Base-by-base conservation (phyloP, 2,113 vertebrate species). In the Tragelaphus strepsiceros region DNA sequence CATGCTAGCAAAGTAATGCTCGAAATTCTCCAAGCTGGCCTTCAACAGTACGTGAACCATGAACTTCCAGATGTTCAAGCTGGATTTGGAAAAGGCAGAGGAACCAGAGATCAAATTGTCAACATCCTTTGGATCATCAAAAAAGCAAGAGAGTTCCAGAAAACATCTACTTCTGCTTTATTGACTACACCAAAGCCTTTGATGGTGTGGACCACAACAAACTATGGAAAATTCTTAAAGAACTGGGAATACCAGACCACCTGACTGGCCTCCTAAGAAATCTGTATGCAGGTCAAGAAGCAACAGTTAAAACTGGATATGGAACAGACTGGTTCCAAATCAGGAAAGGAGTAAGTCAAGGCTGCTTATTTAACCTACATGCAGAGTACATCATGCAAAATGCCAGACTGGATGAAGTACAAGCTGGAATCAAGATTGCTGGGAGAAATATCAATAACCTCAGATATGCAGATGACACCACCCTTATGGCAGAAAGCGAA, bases 331-430 rank as follows among this genome's bases (percentile, higher is more conserved):
- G 67, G 10, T 71, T 71, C 67, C n/a, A 35, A 11, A 12, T 39
- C 9, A n/a, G 19, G 4, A 71, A 71, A 71, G n/a, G 67, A 71
- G 5, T 22, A 71, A 6, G 67, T 39, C 19, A 35, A 71, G n/a
- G 9, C 19, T 12, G 10, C 3, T 71, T 71, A 22, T 71, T 71
- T 35, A 71, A 71, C 67, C 39, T 39, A 71, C 19, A 35, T 71
- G 67, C 67, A 71, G n/a, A 22, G 5, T 71, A 71, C n/a, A 22
- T 71, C 67, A 71, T 12, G 19, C 19, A 10, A 35, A 71, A 71
- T 71, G 67, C n/a, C n/a, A 35, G n/a, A 11, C 0, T 35, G 67
- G 67, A 71, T 39, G 19, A 71, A 12, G 0, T 2, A 6, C 19
- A 71, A 71, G n/a, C n/a, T 71, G 67, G n/a, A 39, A 39, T 71